Evolutionary conservation across 2,113 vertebrate genomes (phyloP).

Genomic region (Ochotona curzoniae): DNA sequence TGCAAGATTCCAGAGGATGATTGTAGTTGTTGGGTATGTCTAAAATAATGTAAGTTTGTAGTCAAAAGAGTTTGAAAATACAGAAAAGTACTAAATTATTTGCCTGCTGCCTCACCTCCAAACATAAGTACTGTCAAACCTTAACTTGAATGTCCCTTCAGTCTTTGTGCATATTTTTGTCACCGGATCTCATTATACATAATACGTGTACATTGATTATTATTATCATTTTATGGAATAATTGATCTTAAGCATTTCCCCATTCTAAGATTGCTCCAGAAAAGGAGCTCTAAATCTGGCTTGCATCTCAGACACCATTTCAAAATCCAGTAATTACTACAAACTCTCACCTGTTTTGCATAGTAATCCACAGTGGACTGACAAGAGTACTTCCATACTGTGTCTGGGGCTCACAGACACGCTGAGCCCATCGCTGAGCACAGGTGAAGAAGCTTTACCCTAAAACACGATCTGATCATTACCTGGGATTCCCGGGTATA

Average conservation of each 20-base stretch:
- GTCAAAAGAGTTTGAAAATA: slow-evolving; percentile 17
- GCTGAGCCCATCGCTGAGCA: neutral
- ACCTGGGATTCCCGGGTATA: neutral
- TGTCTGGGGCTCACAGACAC: neutral
- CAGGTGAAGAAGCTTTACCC: neutral
- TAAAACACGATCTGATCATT: neutral
- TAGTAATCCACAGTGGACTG: neutral
- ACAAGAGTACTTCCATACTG: neutral
- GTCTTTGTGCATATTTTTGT: neutral
- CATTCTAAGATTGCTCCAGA: neutral
- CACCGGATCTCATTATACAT: neutral
- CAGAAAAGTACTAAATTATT: neutral
- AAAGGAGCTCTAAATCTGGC: neutral
- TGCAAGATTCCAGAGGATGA: neutral
- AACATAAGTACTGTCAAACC: neutral
- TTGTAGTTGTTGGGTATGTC: neutral
- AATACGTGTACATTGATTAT: neutral
- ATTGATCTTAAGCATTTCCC: neutral
- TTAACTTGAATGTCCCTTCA: neutral
- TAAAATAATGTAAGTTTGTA: slow-evolving; percentile 19
- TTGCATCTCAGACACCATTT: neutral
- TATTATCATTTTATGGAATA: neutral
- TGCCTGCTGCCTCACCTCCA: neutral
- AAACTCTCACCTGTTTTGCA: neutral
- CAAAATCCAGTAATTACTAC: neutral